Percentiles rank a stretch among this genome's conserved stretches.
These are phyloP conservation scores for Proterorhinus semilunaris DNA, from an alignment of 2,113 vertebrate genomes.

Conservation along the genomic window DNA sequence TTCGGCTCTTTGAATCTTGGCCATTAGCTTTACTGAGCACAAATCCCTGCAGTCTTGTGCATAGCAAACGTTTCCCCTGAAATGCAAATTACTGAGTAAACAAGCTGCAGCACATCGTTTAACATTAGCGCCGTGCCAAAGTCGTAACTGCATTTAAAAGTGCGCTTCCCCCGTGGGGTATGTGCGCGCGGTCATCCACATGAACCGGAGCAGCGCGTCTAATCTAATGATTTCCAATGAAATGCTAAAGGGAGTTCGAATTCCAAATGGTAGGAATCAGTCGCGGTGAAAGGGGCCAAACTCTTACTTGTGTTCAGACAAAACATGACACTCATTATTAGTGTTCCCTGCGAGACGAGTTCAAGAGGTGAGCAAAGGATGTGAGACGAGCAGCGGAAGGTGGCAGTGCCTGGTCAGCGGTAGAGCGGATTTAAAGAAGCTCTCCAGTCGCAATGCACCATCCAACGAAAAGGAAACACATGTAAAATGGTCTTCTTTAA, in stretches of 20 bases:
- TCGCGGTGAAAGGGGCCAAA: slow-evolving; percentile 44
- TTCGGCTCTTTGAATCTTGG: not conserved
- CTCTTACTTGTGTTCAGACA: slow-evolving; percentile 48
- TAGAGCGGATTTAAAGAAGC: too few species aligned
- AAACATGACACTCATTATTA: slow-evolving; percentile 61
- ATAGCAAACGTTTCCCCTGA: slow-evolving; percentile 7
- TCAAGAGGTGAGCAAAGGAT: slow-evolving; percentile 44
- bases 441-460: too few species aligned
- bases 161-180: slow-evolving; percentile 11
- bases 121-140: slow-evolving; percentile 15
- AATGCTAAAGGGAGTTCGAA: slow-evolving; percentile 31
- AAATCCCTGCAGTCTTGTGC: not conserved
- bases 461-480: too few species aligned
- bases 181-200: slow-evolving; percentile 41
- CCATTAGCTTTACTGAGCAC: not conserved
- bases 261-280: slow-evolving; percentile 48
- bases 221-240: slow-evolving; percentile 44
- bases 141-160: slow-evolving; percentile 16
- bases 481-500: too few species aligned
- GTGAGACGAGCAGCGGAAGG: slow-evolving; percentile 34
- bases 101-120: not conserved
- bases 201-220: slow-evolving; percentile 42
- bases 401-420: not conserved
- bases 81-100: slow-evolving; percentile 12
- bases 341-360: slow-evolving; percentile 40